These are phyloP conservation scores for Penaeus vannamei DNA, from an alignment of 1,140 invertebrate species.

Conservation along the genomic window DNA sequence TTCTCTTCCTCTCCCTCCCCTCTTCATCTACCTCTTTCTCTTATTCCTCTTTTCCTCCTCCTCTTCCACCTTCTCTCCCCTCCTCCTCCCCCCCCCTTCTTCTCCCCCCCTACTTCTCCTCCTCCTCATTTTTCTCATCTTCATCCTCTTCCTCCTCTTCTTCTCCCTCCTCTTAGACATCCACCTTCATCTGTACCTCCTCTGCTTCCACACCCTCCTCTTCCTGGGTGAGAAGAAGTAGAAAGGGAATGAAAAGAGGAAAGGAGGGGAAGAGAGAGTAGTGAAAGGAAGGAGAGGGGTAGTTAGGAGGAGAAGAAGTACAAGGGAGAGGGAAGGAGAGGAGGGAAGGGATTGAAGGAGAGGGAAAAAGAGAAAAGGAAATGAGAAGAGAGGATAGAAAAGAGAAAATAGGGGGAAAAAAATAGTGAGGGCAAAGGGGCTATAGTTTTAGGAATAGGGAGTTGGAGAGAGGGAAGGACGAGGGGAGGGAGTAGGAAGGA, in stretches of 20 bases:
- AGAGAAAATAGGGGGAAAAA: neutral
- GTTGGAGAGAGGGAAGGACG: neutral
- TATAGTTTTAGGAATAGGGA: too few relatives aligned
- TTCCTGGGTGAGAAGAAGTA: neutral
- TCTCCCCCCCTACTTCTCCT: neutral
- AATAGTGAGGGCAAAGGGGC: neutral
- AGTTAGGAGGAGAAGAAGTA: neutral
- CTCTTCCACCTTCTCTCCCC: neutral
- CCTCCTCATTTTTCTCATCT: too few relatives aligned
- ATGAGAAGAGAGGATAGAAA: neutral
- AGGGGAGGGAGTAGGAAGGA: neutral
- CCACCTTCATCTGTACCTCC: neutral
- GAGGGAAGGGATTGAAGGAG: neutral
- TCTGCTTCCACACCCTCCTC: neutral
- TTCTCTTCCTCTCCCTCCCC: neutral
- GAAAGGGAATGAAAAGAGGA: neutral
- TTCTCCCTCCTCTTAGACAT: neutral
- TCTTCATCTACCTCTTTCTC: too few relatives aligned
- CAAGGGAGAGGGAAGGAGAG: neutral
- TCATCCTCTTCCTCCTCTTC: neutral
- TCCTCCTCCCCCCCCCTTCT: conserved; percentile 3
- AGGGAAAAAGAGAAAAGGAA: neutral
- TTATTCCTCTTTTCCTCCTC: neutral
- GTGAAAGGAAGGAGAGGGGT: neutral
- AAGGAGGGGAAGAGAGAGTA: neutral